Evolutionary conservation across 2,113 vertebrate genomes (phyloP).

Genomic region (Cyprinodon variegatus): DNA sequence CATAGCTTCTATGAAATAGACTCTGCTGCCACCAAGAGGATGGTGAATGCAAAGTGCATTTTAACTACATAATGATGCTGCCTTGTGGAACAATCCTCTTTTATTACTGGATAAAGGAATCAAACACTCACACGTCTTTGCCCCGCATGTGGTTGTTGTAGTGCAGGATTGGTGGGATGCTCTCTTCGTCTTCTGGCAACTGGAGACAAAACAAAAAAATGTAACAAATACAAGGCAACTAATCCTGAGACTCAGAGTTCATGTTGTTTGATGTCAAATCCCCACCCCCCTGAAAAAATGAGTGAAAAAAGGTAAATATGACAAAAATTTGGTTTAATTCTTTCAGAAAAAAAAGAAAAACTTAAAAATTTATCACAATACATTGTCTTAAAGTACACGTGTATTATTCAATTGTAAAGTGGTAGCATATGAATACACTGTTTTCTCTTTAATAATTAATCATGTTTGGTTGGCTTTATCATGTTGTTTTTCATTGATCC

Average conservation of each 20-base stretch:
- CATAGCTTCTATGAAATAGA: conserved; percentile 5
- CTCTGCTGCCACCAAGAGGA: conserved; percentile 72
- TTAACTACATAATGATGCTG: conserved; percentile 3
- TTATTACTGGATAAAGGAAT: not conserved
- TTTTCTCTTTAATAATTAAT: no score
- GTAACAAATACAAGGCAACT: not conserved
- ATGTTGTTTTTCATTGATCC: no score
- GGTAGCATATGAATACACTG: no score
- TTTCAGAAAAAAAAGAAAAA: not conserved
- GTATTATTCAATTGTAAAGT: no score
- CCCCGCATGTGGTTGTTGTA: conserved; percentile 81
- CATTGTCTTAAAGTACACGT: no score
- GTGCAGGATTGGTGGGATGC: conserved; percentile 52
- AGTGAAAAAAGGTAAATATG: no score
- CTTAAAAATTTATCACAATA: not conserved
- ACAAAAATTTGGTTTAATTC: no score
- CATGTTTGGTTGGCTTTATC: no score
- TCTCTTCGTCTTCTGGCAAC: conserved; percentile 87
- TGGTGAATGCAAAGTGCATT: not conserved
- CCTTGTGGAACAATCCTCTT: not conserved
- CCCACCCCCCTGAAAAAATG: no score
- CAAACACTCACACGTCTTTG: conserved; percentile 70
- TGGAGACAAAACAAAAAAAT: conserved; percentile 46
- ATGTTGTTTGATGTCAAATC: not conserved
- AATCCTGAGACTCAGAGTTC: not conserved